phyloP scores from a whole-genome alignment of 2,888 invertebrate genomes.

The Drosophila quasianomalipes region DNA sequence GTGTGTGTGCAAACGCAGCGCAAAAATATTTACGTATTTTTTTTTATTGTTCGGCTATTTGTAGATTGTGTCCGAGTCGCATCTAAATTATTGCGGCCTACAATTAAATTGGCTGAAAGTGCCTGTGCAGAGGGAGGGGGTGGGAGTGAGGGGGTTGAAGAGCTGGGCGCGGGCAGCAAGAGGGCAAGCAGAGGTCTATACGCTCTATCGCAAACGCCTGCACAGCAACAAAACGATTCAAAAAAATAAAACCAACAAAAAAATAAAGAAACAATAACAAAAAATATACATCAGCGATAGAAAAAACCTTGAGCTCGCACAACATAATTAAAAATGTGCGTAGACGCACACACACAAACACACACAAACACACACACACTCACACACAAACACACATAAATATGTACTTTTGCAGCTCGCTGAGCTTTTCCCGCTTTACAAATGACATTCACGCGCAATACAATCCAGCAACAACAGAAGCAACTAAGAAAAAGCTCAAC shows the following conservation, averaged over 20 bases:
- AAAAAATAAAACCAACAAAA: constrained; percentile 21
- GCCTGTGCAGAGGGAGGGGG: constrained; percentile 25
- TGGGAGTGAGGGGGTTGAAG: neutral
- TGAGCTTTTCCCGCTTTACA: constrained; percentile 73
- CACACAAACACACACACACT: constrained; percentile 21
- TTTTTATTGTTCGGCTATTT: constrained; percentile 38
- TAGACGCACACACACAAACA: constrained; percentile 60
- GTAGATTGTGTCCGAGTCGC: constrained; percentile 66
- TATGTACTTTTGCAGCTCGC: constrained; percentile 59
- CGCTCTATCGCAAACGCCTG: constrained; percentile 68
- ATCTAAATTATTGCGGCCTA: constrained; percentile 70
- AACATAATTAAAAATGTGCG: constrained; percentile 82
- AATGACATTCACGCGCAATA: constrained; percentile 80
- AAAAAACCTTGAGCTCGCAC: constrained; percentile 81
- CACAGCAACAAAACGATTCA: constrained; percentile 64
- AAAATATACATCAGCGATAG: constrained; percentile 52
- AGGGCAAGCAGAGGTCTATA: constrained; percentile 30
- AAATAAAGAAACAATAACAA: constrained; percentile 30
- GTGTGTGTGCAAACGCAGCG: constrained; percentile 43
- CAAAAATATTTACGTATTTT: constrained; percentile 46
- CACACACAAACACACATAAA: constrained; percentile 18
- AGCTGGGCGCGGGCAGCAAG: constrained; percentile 10
- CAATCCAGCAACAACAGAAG: constrained; percentile 20
- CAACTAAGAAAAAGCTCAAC: constrained; percentile 67
- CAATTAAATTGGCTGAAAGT: constrained; percentile 78